These are phyloP conservation scores for Sweltsa coloradensis DNA, from an alignment of 1,140 invertebrate species.

Conservation along the genomic window DNA sequence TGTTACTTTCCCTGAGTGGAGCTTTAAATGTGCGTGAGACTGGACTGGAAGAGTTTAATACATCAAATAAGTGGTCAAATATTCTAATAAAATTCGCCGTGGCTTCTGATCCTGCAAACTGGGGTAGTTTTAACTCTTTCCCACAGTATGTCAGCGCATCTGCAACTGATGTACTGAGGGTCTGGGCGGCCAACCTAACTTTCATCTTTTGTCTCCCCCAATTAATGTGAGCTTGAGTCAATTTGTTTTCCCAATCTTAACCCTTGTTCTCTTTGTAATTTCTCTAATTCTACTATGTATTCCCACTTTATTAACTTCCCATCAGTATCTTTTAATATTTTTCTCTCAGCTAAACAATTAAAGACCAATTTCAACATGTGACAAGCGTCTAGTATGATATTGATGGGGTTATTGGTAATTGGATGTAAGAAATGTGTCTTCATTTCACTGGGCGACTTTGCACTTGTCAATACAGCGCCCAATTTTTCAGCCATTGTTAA, in stretches of 20 bases:
- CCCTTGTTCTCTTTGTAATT: neutral
- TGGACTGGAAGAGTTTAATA: neutral
- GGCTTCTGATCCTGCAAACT: neutral
- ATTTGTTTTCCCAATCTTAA: constrained; percentile 5
- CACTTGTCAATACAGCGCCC: neutral
- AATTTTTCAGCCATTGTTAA: constrained; percentile 3
- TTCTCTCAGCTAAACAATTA: constrained; percentile 1
- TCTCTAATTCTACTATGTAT: neutral
- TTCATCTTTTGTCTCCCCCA: constrained; percentile 3
- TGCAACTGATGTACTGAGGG: neutral
- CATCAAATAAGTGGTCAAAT: neutral
- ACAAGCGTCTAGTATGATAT: constrained; percentile 1
- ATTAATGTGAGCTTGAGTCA: constrained; percentile 4
- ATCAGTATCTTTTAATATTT: constrained; percentile 5
- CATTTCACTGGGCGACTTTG: neutral
- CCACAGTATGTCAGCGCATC: neutral
- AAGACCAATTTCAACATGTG: constrained; percentile 8
- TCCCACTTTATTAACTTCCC: neutral
- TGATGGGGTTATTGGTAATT: neutral
- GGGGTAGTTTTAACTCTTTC: neutral
- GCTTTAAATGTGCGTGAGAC: neutral
- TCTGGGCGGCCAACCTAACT: constrained; percentile 1
- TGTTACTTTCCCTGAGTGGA: neutral
- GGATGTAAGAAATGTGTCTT: neutral
- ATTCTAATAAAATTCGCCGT: neutral